Conservation (phyloP, 2,113 vertebrate species). For the Thamnophis sirtalis region DNA sequence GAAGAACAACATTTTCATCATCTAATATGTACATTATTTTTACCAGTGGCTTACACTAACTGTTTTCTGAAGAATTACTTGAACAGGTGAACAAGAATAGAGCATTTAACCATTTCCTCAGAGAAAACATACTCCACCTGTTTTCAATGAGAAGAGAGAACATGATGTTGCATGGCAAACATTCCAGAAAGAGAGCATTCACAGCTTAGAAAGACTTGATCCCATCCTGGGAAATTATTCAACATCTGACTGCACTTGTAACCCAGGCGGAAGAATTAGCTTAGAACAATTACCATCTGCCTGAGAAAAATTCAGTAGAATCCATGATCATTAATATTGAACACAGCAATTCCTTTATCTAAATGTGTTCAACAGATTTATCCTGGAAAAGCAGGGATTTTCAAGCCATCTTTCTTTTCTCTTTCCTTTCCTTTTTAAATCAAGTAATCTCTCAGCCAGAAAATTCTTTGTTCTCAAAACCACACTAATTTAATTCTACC, state of each 20-base stretch:
- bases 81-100: background rate
- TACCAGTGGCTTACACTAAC: background rate
- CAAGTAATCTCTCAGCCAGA: background rate
- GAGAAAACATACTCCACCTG: background rate
- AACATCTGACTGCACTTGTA: background rate
- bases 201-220: background rate
- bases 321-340: background rate
- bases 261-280: background rate
- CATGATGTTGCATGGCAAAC: background rate
- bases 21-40: background rate
- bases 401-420: background rate
- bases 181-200: background rate
- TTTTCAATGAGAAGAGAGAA: background rate
- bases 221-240: background rate
- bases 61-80: background rate
- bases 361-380: background rate
- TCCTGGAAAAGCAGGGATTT: background rate
- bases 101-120: background rate
- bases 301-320: background rate
- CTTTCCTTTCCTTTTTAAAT: background rate
- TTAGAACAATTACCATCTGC: background rate
- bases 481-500: background rate
- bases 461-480: background rate
- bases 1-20: background rate
- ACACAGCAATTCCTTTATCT: background rate